A percentile compares a stretch with the other conserved stretches of the same genome.
phyloP scores from a whole-genome alignment of 1,140 invertebrate genomes.

The Sycophaga agraensis region DNA sequence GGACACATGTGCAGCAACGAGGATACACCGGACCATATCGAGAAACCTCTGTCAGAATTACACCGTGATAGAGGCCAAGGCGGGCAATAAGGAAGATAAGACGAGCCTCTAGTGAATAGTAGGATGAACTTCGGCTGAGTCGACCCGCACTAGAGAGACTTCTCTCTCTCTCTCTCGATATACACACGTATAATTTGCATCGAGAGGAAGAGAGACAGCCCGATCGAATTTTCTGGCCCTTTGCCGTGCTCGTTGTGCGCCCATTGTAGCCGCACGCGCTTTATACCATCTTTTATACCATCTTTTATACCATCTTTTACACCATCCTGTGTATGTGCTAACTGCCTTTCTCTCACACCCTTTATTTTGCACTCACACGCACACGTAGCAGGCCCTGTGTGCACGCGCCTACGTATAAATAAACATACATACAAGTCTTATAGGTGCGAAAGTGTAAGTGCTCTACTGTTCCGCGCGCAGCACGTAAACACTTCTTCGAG shows the following conservation, averaged over 20 bases:
- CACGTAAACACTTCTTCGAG: slow-evolving; percentile 37
- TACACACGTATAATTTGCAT: neutral
- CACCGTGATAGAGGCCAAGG: neutral
- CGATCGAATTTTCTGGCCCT: slow-evolving; percentile 2
- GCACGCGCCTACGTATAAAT: neutral
- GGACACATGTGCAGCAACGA: slow-evolving; percentile 29
- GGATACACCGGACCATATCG: slow-evolving; percentile 27
- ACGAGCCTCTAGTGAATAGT: neutral
- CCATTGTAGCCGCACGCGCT: neutral
- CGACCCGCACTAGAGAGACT: neutral
- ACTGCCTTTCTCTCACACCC: neutral
- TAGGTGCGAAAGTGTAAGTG: neutral
- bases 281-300: slow-evolving; percentile 9
- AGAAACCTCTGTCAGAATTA: slow-evolving; percentile 19
- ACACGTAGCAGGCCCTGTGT: neutral
- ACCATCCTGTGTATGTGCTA: too few species aligned
- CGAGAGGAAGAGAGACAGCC: neutral
- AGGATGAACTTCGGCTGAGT: neutral
- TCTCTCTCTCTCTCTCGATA: neutral
- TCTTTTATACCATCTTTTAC: slow-evolving; percentile 8
- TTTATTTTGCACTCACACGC: neutral
- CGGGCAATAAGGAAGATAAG: neutral
- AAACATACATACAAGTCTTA: neutral
- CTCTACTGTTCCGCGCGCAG: slow-evolving; percentile 4
- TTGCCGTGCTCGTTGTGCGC: neutral